Evolutionary conservation across 2,797 vertebrate species (phyloP).

Genomic region (Avahi laniger): DNA sequence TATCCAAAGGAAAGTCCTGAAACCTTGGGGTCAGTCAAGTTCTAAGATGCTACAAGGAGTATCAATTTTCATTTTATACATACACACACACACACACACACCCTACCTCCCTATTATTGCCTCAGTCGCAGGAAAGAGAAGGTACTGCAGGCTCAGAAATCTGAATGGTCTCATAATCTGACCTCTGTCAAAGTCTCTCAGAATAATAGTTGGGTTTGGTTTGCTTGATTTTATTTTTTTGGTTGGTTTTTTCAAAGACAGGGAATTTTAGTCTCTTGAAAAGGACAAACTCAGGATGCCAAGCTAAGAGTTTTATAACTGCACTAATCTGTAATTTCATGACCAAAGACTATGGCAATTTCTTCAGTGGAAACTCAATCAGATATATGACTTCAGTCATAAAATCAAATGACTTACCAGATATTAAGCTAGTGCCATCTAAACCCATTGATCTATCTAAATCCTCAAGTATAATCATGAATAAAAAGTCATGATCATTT

Average conservation of each 20-base stretch:
- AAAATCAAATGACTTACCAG: neutral
- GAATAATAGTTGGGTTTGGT: neutral
- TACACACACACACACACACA: neutral
- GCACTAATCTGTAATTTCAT: neutral
- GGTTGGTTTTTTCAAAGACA: neutral
- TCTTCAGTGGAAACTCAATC: neutral
- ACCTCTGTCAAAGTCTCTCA: neutral
- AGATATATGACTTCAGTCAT: neutral
- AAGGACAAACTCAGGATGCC: neutral
- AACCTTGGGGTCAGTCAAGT: neutral
- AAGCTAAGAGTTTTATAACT: neutral
- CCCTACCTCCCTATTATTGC: neutral
- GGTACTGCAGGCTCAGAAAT: neutral
- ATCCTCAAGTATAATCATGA: neutral
- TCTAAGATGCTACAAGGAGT: neutral
- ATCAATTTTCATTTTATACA: neutral
- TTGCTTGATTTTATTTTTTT: neutral
- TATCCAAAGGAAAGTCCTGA: neutral
- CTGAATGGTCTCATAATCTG: neutral
- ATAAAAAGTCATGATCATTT: neutral
- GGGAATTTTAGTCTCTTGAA: neutral
- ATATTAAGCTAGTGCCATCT: neutral
- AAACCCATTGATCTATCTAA: neutral
- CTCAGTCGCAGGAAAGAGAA: neutral
- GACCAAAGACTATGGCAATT: neutral